phyloP scores from a whole-genome alignment of 2,113 vertebrate species.

The Neodontobutis hainanensis region DNA sequence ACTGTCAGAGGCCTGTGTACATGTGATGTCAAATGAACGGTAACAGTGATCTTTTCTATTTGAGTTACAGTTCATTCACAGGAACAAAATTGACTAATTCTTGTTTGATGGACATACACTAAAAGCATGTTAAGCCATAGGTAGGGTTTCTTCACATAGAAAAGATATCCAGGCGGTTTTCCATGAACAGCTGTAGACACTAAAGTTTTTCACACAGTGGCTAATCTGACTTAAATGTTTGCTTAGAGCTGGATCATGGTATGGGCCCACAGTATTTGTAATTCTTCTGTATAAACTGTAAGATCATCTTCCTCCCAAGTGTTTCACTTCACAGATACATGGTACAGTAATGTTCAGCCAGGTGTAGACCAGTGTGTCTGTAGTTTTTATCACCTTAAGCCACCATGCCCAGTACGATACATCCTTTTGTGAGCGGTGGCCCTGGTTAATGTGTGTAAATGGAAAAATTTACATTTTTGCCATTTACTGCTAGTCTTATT shows the following conservation, averaged over 20 bases:
- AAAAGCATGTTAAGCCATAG: slow-evolving; percentile 40
- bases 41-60: slow-evolving; percentile 45
- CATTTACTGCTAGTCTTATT: not conserved
- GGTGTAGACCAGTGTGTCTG: not conserved
- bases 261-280: slow-evolving; percentile 21
- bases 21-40: slow-evolving; percentile 50
- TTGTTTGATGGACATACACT: not conserved
- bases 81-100: slow-evolving; percentile 34
- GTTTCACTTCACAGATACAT: slow-evolving; percentile 19
- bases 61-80: slow-evolving; percentile 58
- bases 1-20: slow-evolving; percentile 24
- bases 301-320: slow-evolving; percentile 15
- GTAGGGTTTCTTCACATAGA: slow-evolving; percentile 1
- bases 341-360: slow-evolving; percentile 8
- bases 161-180: slow-evolving; percentile 8
- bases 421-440: not conserved
- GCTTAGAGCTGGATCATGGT: slow-evolving; percentile 3
- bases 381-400: not conserved
- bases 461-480: not conserved
- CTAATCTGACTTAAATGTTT: slow-evolving; percentile 3
- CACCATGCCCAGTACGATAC: not conserved
- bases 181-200: not conserved
- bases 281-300: slow-evolving; percentile 1
- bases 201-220: slow-evolving; percentile 1
- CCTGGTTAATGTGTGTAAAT: too few relatives aligned